phyloP scores from a whole-genome alignment of 2,797 vertebrate species.

The Tinamus major region DNA sequence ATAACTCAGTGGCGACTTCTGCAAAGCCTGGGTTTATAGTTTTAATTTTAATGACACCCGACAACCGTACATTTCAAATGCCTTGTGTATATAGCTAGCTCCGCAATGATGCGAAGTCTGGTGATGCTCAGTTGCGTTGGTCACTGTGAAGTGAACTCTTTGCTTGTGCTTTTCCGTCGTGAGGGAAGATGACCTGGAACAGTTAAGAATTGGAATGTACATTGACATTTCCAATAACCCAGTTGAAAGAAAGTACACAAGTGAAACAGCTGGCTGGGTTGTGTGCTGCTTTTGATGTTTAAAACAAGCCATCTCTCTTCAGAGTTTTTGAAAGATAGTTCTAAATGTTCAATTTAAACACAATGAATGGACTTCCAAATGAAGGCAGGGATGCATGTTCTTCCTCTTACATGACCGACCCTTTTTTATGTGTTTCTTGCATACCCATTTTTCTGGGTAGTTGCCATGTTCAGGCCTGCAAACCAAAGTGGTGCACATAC shows the following conservation, averaged over 20 bases:
- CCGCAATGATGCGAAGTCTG: slow-evolving; percentile 35
- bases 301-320: neutral
- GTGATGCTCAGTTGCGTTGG: slow-evolving; percentile 17
- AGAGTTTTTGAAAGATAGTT: neutral
- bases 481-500: accelerated
- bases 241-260: neutral
- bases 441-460: neutral
- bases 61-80: slow-evolving; percentile 55
- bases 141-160: slow-evolving; percentile 15
- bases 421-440: neutral
- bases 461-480: neutral
- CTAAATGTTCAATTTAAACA: slow-evolving; percentile 27
- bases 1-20: neutral
- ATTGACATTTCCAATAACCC: slow-evolving; percentile 5
- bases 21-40: neutral
- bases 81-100: slow-evolving; percentile 59
- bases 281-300: slow-evolving; percentile 4
- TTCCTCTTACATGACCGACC: slow-evolving; percentile 2
- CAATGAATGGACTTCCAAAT: neutral
- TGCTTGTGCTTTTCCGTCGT: slow-evolving; percentile 29
- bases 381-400: neutral
- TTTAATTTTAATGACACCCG: slow-evolving; percentile 14
- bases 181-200: neutral
- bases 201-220: slow-evolving; percentile 15
- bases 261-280: neutral